Evolutionary conservation across 1,140 invertebrate species (phyloP).

Genomic region (Tenebrio molitor): DNA sequence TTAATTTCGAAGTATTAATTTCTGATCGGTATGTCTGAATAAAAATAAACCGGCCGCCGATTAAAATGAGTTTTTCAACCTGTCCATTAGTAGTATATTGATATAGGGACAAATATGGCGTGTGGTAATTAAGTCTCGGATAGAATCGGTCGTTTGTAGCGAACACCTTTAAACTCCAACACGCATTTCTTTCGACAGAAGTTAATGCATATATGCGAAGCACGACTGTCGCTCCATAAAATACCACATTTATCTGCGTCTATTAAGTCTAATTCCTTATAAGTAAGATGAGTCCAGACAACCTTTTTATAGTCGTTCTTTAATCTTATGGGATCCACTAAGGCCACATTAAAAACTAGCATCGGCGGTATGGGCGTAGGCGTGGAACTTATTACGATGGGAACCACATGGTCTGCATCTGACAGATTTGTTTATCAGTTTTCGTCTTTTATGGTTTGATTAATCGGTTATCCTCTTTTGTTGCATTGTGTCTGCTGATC

Average conservation of each 20-base stretch:
- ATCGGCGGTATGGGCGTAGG: slow-evolving; percentile 50
- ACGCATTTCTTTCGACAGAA: neutral
- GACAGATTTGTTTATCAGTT: slow-evolving; percentile 55
- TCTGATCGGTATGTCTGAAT: neutral
- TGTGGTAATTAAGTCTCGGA: slow-evolving; percentile 21
- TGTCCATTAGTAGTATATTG: slow-evolving; percentile 27
- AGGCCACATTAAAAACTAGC: slow-evolving; percentile 50
- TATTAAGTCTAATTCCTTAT: slow-evolving; percentile 52
- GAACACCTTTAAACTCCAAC: slow-evolving; percentile 1
- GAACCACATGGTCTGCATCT: slow-evolving; percentile 55
- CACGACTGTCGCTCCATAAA: slow-evolving; percentile 30
- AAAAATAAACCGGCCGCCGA: neutral
- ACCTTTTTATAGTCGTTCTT: slow-evolving; percentile 51
- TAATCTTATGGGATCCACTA: slow-evolving; percentile 49
- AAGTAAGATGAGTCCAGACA: slow-evolving; percentile 48
- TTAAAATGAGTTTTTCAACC: slow-evolving; percentile 34
- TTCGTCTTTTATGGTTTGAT: slow-evolving; percentile 48
- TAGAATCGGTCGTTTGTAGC: slow-evolving; percentile 23
- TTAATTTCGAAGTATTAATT: neutral
- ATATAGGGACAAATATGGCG: slow-evolving; percentile 31
- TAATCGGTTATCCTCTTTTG: slow-evolving; percentile 52
- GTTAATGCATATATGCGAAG: slow-evolving; percentile 16
- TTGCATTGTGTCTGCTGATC: slow-evolving; percentile 49
- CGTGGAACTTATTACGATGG: slow-evolving; percentile 54
- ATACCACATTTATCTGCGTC: slow-evolving; percentile 48